A percentile compares a stretch with the other conserved stretches of the same genome.
These are phyloP conservation scores for Brachyptera putata DNA, from an alignment of 2,888 invertebrate species.

Conservation along the genomic window DNA sequence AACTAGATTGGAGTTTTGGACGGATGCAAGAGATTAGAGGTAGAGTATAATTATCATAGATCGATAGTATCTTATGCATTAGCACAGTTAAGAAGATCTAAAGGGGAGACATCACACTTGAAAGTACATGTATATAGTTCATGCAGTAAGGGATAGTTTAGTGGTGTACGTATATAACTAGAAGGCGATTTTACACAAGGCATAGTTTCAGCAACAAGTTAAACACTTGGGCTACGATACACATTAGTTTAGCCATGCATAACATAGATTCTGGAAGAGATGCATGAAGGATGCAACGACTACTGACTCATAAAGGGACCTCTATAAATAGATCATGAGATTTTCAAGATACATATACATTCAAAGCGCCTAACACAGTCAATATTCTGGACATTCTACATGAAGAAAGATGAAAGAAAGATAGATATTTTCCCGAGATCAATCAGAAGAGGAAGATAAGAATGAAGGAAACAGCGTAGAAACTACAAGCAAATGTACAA, in stretches of 20 bases:
- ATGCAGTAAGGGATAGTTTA: background rate
- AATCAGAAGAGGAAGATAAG: background rate
- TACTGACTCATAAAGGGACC: background rate
- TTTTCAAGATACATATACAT: constrained; percentile 9
- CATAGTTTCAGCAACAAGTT: too few relatives aligned
- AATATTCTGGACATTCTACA: background rate
- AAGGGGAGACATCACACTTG: background rate
- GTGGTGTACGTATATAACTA: background rate
- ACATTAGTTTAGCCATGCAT: too few relatives aligned
- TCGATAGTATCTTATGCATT: too few relatives aligned
- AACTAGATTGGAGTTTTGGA: background rate
- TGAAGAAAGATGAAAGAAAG: background rate
- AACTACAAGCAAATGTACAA: background rate
- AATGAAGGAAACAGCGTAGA: background rate
- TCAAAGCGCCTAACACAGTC: background rate
- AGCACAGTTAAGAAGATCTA: background rate
- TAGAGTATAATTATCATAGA: constrained; percentile 3
- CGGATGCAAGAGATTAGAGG: constrained; percentile 8
- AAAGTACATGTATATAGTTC: background rate
- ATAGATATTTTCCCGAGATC: background rate
- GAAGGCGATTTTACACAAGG: too few relatives aligned
- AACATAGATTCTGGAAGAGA: too few relatives aligned
- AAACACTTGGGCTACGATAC: too few relatives aligned
- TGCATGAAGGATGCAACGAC: too few relatives aligned
- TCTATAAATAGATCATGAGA: background rate